phyloP scores from a whole-genome alignment of 1,140 invertebrate genomes.

The Calephelis nemesis region DNA sequence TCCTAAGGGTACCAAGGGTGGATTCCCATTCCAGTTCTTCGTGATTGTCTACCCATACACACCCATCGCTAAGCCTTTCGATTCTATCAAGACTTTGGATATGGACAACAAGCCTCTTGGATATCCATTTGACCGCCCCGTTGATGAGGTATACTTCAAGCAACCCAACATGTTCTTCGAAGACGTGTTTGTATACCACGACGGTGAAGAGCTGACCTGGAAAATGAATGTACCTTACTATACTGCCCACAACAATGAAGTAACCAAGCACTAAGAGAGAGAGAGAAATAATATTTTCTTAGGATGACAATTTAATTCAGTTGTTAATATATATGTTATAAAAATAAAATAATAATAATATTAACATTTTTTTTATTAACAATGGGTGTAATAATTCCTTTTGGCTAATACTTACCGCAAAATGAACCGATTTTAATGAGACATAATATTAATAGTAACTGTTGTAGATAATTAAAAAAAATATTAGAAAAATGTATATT shows the following conservation, averaged over 20 bases:
- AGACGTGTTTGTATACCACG: constrained; percentile 83
- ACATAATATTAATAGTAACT: no score
- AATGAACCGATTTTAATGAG: no score
- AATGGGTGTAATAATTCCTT: no score
- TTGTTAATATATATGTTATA: constrained; percentile 26
- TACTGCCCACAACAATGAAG: constrained; percentile 44
- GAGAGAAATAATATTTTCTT: constrained; percentile 31
- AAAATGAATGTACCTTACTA: constrained; percentile 45
- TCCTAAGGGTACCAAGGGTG: constrained; percentile 83
- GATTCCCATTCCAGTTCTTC: constrained; percentile 83
- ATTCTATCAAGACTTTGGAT: constrained; percentile 45
- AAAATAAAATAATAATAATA: constrained; percentile 33
- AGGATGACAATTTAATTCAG: not conserved
- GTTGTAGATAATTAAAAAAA: no score
- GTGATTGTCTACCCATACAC: constrained; percentile 82
- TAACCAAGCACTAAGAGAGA: constrained; percentile 49
- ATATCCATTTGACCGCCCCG: constrained; percentile 84
- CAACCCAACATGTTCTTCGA: constrained; percentile 84
- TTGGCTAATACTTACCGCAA: no score
- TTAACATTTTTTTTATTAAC: no score
- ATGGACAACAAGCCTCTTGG: constrained; percentile 80
- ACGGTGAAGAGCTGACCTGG: constrained; percentile 72
- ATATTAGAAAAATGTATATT: no score
- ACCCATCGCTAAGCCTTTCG: constrained; percentile 37
- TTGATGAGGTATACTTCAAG: constrained; percentile 78